Base-by-base conservation (phyloP, 2,888 invertebrate species). In the Helobdella robusta region DNA sequence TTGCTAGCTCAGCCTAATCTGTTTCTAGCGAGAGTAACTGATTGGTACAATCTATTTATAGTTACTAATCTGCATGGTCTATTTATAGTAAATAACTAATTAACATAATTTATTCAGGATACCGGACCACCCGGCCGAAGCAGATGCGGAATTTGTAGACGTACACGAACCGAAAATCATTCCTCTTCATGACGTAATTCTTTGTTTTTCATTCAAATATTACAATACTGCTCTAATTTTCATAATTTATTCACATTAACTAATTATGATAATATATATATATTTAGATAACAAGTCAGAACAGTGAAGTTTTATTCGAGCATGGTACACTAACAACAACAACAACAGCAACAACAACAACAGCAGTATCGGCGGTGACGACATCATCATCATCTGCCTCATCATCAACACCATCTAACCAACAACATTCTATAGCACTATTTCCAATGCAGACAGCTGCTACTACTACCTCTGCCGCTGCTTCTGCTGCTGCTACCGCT, bases 41-140 rank as follows among this genome's bases (percentile, higher is more conserved):
- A 40, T 61, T 20, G 11, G 8, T 61, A 30, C 44, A 3, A 61
- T 4, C 20, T 61, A 23, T 46, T 35, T 58, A 11, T 6, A 40
- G 8, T 50, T 60, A 11, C 30, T 60, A 11, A 60, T 20, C 20
- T 18, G 40, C 6, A 60, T 20, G 20, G 5, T n/a, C 28, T 60
- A 5, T 60, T 44, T 11, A 15, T 18, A 8, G 6, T 60, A 60
- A 15, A 50, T 20, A 28, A 58, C n/a, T 0, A 35, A 35, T 5
- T 64, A 11, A n/a, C n/a, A n/a, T n/a, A n/a, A n/a, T n/a, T 20
- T 52, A 69, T 71, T 0, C 68, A 84, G 84, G 81, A 87, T 92
- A 69, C 92, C 93, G 0, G 92, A 92, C 75, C 86, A 87, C 32
- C 84, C 92, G 0, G 83, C 85, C 28, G 94, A 94, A 81, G 89